Conservation (phyloP, 2,888 invertebrate species). For the Aphodius sticticus region DNA sequence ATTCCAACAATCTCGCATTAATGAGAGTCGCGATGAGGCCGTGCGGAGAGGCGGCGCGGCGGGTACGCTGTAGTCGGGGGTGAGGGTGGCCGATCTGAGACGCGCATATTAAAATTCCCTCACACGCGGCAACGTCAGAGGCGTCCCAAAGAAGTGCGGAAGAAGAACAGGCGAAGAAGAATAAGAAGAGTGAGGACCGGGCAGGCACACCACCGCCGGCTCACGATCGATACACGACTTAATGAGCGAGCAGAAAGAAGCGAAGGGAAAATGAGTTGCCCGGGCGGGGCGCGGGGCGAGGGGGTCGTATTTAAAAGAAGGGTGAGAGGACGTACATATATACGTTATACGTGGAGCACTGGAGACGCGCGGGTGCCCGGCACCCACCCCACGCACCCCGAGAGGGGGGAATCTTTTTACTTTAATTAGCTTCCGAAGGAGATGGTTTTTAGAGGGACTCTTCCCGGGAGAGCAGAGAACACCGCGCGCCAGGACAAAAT, state of each 20-base stretch:
- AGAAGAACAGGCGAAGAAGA: constrained; percentile 47
- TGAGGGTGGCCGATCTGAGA: background rate
- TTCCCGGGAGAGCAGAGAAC: background rate
- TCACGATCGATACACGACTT: constrained; percentile 57
- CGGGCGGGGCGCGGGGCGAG: constrained; percentile 34
- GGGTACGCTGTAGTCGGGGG: background rate
- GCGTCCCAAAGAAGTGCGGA: constrained; percentile 51
- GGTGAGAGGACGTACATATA: constrained; percentile 42
- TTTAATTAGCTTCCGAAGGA: constrained; percentile 37
- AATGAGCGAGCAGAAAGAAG: constrained; percentile 59
- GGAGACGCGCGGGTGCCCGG: constrained; percentile 6
- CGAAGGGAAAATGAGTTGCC: constrained; percentile 48
- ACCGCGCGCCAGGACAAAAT: background rate
- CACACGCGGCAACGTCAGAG: constrained; percentile 45
- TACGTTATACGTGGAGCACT: constrained; percentile 15
- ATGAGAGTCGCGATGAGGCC: constrained; percentile 56
- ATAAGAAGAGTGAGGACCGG: constrained; percentile 4
- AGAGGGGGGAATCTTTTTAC: constrained; percentile 35
- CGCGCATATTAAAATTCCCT: constrained; percentile 59
- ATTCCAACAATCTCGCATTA: constrained; percentile 57
- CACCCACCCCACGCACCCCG: background rate
- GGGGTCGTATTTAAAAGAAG: constrained; percentile 44
- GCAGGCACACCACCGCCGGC: constrained; percentile 4
- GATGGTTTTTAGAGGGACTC: constrained; percentile 13
- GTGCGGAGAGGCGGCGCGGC: constrained; percentile 34